Evolutionary conservation across 2,797 vertebrate genomes (phyloP), one percentile per base, ranked within the genome.

Genomic region (Halcyon chelicuti): DNA sequence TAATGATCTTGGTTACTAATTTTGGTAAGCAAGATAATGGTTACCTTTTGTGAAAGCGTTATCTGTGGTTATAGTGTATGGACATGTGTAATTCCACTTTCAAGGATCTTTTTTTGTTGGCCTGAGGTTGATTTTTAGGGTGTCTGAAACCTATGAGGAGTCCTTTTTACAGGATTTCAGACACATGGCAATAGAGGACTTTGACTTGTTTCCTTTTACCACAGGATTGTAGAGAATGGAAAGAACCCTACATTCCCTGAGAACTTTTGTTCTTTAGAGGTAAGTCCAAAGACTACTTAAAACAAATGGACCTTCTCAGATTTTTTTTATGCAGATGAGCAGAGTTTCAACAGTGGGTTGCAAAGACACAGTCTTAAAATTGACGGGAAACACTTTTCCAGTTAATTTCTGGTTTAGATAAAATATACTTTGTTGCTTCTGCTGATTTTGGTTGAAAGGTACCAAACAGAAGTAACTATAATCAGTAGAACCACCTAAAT

Each of bases 191-290:
- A 8, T 92, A 88, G 93, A 94, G 92, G 55, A 73, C 96, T 96
- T 95, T 63, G 93, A 92, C 90, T 91, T 94, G 90, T 85, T 91
- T 95, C 93, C 93, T 93, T 96, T 91, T 88, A 76, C 83, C 31
- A 73, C 60, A 94, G 90, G 80, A 72, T 96, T 94, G 76, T 96
- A 97, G 93, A 90, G 80, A 90, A 73, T 81, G 83, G 90, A 92
- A 94, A 94, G 94, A 97, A 57, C 88, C 71, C 66, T 95, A 14
- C 92, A 84, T 96, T 93, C 96, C 86, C 77, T 95, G 92, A 95
- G 63, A 92, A 86, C 67, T 94, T 95, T 93, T 81, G 60, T 96
- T 96, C 58, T 93, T 81, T 92, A 90, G 92, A 94, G 90, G 77
- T 93, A 96, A 95, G 88, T 96, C 52, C 31, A 55, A 79, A 88